Evolutionary conservation across 2,113 vertebrate species (phyloP).

Genomic region (Istiophorus platypterus): DNA sequence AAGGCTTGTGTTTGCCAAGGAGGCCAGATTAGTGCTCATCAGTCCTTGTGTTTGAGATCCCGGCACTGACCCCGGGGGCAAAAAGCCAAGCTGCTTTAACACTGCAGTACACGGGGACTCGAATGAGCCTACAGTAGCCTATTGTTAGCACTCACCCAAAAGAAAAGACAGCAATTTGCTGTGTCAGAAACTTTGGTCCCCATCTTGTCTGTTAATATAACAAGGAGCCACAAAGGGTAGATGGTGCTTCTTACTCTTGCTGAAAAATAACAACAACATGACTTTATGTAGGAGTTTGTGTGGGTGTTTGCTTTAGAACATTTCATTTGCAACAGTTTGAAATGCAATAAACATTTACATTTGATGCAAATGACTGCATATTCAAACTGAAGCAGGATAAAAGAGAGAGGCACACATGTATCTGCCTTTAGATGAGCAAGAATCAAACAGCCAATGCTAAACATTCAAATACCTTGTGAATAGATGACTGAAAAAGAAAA

Average conservation of each 20-base stretch:
- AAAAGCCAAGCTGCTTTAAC: slow-evolving; percentile 87
- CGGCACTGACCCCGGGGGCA: slow-evolving; percentile 87
- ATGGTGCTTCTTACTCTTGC: slow-evolving; percentile 7
- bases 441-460: slow-evolving; percentile 19
- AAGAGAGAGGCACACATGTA: slow-evolving; percentile 1
- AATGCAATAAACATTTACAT: slow-evolving; percentile 44
- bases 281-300: slow-evolving; percentile 32
- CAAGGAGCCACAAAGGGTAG: slow-evolving; percentile 37
- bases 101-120: slow-evolving; percentile 84
- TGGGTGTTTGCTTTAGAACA: slow-evolving; percentile 36
- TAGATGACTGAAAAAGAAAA: neutral
- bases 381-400: slow-evolving; percentile 23
- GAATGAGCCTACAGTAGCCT: slow-evolving; percentile 81
- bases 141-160: slow-evolving; percentile 87
- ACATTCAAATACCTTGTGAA: slow-evolving; percentile 10
- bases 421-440: slow-evolving; percentile 30
- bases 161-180: slow-evolving; percentile 91
- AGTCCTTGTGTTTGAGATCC: slow-evolving; percentile 82
- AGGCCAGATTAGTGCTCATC: slow-evolving; percentile 92
- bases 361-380: slow-evolving; percentile 54
- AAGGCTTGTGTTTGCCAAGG: slow-evolving; percentile 83
- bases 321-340: slow-evolving; percentile 45
- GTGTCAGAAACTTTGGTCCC: slow-evolving; percentile 89
- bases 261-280: slow-evolving; percentile 32
- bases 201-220: slow-evolving; percentile 67